phyloP scores from a whole-genome alignment of 2,797 vertebrate species.

The Spondyliosoma cantharus region DNA sequence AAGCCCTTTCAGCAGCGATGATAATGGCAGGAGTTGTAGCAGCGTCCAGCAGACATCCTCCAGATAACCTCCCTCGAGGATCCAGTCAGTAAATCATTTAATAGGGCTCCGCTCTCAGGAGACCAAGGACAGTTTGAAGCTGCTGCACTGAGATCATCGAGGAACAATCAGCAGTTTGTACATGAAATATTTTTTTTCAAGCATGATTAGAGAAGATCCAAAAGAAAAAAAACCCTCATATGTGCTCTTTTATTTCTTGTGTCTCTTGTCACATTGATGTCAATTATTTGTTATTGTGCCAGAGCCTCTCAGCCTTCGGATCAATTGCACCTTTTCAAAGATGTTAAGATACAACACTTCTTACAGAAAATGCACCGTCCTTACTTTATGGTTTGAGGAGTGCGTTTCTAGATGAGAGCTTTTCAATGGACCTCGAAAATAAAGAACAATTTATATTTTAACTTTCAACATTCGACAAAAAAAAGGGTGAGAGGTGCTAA shows the following conservation, averaged over 20 bases:
- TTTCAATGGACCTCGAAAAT: neutral
- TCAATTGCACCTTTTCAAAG: neutral
- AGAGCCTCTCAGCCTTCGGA: neutral
- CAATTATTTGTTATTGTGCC: neutral
- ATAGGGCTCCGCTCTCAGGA: slow-evolving; percentile 30
- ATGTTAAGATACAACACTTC: neutral
- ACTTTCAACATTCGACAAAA: neutral
- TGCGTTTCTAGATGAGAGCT: neutral
- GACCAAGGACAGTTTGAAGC: slow-evolving; percentile 29
- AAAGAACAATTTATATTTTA: neutral
- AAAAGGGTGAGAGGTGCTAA: neutral
- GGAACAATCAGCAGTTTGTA: neutral
- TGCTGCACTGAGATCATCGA: slow-evolving; percentile 9
- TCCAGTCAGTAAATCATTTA: slow-evolving; percentile 50
- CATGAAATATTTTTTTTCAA: slow-evolving; percentile 2
- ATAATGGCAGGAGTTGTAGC: slow-evolving; percentile 28
- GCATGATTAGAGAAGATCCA: neutral
- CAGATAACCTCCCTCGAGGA: slow-evolving; percentile 21
- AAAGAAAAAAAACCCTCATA: neutral
- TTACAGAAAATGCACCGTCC: neutral
- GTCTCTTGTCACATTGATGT: neutral
- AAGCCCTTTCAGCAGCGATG: slow-evolving; percentile 41
- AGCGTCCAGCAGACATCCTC: slow-evolving; percentile 27
- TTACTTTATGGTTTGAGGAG: neutral
- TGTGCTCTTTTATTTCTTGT: neutral